These are phyloP conservation scores for Barypeithes pellucidus DNA, from an alignment of 2,888 invertebrate genomes.

Conservation along the genomic window DNA sequence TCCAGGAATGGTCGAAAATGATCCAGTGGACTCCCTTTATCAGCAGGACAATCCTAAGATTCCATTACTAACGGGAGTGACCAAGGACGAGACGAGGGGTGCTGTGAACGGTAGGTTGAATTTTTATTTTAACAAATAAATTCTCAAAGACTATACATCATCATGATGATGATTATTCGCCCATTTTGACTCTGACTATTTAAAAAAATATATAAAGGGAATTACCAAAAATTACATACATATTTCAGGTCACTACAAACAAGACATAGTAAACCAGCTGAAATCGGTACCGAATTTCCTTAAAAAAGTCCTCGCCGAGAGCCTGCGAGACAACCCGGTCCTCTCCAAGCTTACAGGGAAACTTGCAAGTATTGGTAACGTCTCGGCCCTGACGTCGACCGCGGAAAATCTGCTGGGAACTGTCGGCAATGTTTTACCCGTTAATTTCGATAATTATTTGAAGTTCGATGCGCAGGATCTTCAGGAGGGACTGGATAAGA, in stretches of 20 bases:
- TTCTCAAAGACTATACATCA: too few relatives aligned
- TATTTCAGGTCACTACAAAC: slow-evolving; percentile 64
- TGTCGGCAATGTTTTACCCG: slow-evolving; percentile 46
- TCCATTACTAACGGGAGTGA: slow-evolving; percentile 83
- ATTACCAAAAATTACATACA: too few relatives aligned
- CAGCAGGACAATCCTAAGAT: slow-evolving; percentile 73
- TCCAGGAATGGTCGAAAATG: slow-evolving; percentile 78
- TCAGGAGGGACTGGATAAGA: slow-evolving; percentile 73
- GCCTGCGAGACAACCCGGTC: slow-evolving; percentile 68
- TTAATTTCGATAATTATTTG: slow-evolving; percentile 66
- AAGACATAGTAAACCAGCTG: slow-evolving; percentile 68
- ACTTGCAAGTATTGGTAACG: slow-evolving; percentile 33
- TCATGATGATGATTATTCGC: too few relatives aligned
- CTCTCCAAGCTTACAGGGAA: slow-evolving; percentile 57
- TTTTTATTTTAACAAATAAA: too few relatives aligned
- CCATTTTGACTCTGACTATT: too few relatives aligned
- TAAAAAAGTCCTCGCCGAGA: slow-evolving; percentile 67
- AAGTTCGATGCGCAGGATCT: slow-evolving; percentile 62
- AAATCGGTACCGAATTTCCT: slow-evolving; percentile 69
- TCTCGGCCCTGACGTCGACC: slow-evolving; percentile 43
- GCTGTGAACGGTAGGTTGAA: slow-evolving; percentile 73
- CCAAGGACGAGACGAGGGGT: slow-evolving; percentile 80
- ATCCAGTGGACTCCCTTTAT: slow-evolving; percentile 77
- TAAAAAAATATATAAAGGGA: too few relatives aligned
- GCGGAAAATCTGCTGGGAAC: slow-evolving; percentile 40